Percentiles rank a stretch among this genome's conserved stretches.
Conservation (phyloP, 2,113 vertebrate species). For the Donacobius atricapilla region DNA sequence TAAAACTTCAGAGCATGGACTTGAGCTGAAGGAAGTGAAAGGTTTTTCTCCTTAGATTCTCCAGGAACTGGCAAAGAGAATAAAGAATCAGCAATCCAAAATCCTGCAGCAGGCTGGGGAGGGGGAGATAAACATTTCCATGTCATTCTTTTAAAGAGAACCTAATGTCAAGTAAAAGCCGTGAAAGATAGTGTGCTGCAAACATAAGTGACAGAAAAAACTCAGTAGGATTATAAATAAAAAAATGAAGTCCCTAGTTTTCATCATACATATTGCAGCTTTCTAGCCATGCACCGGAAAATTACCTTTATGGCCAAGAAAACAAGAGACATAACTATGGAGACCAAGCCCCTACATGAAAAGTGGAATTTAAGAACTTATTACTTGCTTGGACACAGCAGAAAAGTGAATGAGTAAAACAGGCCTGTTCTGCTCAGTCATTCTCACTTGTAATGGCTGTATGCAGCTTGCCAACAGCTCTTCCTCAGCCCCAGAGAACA, state of each 20-base stretch:
- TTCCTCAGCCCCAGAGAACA: conserved; percentile 2
- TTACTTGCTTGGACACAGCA: conserved; percentile 23
- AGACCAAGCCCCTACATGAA: not conserved
- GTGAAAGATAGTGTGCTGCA: not conserved
- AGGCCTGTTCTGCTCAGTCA: conserved; percentile 42
- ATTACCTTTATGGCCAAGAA: not conserved
- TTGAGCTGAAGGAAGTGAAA: not conserved
- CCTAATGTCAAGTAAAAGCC: not conserved
- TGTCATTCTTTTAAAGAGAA: not conserved
- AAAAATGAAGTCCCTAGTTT: not conserved
- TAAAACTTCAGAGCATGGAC: not conserved
- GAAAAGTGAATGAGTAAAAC: conserved; percentile 52
- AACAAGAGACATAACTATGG: not conserved
- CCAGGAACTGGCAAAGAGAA: not conserved
- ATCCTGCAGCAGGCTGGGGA: not conserved
- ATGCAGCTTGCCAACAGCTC: conserved; percentile 19
- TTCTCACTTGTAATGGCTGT: conserved; percentile 36
- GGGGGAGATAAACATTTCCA: not conserved
- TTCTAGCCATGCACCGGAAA: not conserved
- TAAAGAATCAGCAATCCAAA: not conserved
- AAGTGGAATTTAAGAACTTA: not conserved
- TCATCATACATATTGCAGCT: not conserved
- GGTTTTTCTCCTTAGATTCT: not conserved
- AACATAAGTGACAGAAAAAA: not conserved
- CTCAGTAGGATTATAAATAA: not conserved